These are phyloP conservation scores for Aleadryas rufinucha DNA, from an alignment of 2,113 vertebrate genomes.

Conservation along the genomic window DNA sequence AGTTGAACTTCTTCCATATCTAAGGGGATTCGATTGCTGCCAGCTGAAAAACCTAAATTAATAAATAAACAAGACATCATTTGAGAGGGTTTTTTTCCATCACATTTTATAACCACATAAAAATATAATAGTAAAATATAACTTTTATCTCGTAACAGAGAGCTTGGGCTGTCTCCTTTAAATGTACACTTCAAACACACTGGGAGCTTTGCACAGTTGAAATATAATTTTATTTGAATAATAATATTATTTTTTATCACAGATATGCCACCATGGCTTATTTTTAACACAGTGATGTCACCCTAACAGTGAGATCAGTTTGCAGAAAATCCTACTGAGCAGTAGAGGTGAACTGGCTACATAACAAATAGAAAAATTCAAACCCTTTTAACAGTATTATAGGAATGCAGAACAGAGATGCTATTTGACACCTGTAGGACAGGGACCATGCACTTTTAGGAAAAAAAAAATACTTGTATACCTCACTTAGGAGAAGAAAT, in stretches of 20 bases:
- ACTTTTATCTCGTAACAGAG: not conserved
- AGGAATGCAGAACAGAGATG: not conserved
- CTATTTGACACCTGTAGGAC: not conserved
- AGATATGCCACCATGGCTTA: not conserved
- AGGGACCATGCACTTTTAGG: not conserved
- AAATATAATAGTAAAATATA: slow-evolving; percentile 13
- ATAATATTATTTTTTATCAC: not conserved
- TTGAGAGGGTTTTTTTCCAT: not conserved
- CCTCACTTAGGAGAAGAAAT: not conserved
- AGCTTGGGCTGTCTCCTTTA: not conserved
- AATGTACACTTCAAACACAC: not conserved
- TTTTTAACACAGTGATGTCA: slow-evolving; percentile 42
- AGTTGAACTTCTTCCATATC: not conserved
- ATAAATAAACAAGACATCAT: not conserved
- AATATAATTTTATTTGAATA: slow-evolving; percentile 34
- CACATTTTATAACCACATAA: not conserved
- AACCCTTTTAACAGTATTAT: not conserved
- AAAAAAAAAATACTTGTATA: not conserved
- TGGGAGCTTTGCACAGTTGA: not conserved
- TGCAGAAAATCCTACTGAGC: not conserved
- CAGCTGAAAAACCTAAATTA: not conserved
- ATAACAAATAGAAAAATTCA: slow-evolving; percentile 10
- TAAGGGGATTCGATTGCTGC: not conserved
- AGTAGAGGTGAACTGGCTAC: not conserved
- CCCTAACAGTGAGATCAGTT: slow-evolving; percentile 12